Percentiles rank a stretch among this genome's conserved stretches.
Evolutionary conservation across 2,888 invertebrate species (phyloP).

Genomic region (Eumacrocentrus americanus): DNA sequence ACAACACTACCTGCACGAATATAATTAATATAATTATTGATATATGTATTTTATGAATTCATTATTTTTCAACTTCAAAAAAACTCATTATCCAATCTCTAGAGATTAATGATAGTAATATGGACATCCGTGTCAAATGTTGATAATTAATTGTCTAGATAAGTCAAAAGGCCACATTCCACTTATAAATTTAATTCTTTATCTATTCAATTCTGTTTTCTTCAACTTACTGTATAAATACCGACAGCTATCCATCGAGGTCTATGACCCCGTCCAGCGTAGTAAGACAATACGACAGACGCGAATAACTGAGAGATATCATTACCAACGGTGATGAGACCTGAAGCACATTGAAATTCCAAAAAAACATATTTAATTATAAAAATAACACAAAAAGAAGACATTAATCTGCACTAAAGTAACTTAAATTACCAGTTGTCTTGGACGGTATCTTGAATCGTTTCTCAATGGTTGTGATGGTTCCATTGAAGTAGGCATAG

Average conservation of each 20-base stretch:
- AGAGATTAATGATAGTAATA: too few relatives aligned
- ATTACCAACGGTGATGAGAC: conserved; percentile 75
- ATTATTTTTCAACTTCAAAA: too few relatives aligned
- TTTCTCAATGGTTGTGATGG: conserved; percentile 76
- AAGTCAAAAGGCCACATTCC: too few relatives aligned
- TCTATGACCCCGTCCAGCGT: conserved; percentile 73
- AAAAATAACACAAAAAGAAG: neutral
- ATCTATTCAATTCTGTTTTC: neutral
- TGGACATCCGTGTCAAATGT: too few relatives aligned
- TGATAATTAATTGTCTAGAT: too few relatives aligned
- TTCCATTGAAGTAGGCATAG: conserved; percentile 76
- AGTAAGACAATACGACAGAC: conserved; percentile 72
- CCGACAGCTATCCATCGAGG: conserved; percentile 76
- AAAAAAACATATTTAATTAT: neutral
- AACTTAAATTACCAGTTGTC: conserved; percentile 66
- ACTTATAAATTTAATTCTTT: too few relatives aligned
- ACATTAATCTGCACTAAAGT: too few relatives aligned
- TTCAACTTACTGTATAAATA: conserved; percentile 58
- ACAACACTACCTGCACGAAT: conserved; percentile 66
- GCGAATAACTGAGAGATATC: conserved; percentile 75
- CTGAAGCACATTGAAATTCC: too few relatives aligned
- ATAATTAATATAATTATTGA: too few relatives aligned
- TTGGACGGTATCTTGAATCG: conserved; percentile 75
- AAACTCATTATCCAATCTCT: neutral
- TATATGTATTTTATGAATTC: too few relatives aligned